A percentile compares a stretch with the other conserved stretches of the same genome.
Conservation (phyloP, 1,140 invertebrate species). For the Scaptomyza montana region DNA sequence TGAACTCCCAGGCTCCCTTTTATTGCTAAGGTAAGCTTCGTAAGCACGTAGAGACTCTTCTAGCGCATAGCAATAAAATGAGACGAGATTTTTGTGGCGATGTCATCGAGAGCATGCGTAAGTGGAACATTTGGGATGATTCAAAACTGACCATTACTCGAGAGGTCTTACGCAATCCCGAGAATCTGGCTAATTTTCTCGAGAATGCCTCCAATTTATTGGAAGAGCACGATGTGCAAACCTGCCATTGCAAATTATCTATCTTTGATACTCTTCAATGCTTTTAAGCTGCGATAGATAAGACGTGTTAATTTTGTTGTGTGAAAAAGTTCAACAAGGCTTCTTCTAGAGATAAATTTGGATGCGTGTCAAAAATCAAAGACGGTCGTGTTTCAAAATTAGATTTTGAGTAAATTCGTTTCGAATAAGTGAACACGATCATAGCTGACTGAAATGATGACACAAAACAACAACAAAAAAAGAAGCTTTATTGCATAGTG, state of each 20-base stretch:
- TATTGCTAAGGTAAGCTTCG: constrained; percentile 27
- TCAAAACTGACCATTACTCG: not conserved
- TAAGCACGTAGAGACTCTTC: not conserved
- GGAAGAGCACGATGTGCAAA: not conserved
- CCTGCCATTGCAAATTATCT: constrained; percentile 25
- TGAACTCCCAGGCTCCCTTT: not conserved
- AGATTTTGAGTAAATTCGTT: too few species aligned
- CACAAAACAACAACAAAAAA: too few species aligned
- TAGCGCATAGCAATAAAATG: not conserved
- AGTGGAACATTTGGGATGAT: constrained; percentile 43
- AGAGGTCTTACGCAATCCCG: constrained; percentile 1
- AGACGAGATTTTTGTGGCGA: constrained; percentile 42
- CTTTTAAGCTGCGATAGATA: not conserved
- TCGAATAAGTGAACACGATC: too few species aligned
- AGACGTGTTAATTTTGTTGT: too few species aligned
- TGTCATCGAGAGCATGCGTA: constrained; percentile 42
- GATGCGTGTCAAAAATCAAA: too few species aligned
- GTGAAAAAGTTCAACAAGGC: too few species aligned
- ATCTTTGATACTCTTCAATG: not conserved
- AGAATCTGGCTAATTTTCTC: constrained; percentile 16
- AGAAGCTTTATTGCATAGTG: too few species aligned
- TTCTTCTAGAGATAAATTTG: too few species aligned
- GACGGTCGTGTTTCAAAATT: too few species aligned
- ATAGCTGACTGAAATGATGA: too few species aligned
- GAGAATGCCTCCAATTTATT: constrained; percentile 11